Conservation (phyloP, 2,797 vertebrate genomes). For the Coranthus polyacanthus region DNA sequence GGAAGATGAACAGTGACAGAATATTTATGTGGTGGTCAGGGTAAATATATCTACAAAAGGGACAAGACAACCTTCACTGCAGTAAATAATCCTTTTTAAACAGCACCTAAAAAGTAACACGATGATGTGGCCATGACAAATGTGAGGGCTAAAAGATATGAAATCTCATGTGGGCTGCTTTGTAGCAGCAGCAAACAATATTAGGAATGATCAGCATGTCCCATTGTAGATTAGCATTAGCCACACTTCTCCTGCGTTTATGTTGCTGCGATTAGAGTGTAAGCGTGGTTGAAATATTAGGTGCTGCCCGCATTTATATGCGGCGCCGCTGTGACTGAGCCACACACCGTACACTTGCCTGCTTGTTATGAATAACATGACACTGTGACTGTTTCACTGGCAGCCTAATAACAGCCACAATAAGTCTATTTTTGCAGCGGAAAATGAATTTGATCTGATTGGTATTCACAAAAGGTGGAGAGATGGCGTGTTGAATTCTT, state of each 20-base stretch:
- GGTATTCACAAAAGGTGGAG: constrained; percentile 11
- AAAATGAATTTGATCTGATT: constrained; percentile 32
- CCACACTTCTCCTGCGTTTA: constrained; percentile 41
- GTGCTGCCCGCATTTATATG: constrained; percentile 32
- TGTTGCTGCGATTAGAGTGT: constrained; percentile 28
- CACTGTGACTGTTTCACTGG: constrained; percentile 32
- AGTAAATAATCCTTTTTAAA: constrained; percentile 55
- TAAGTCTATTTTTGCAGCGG: constrained; percentile 30
- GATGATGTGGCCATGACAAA: constrained; percentile 30
- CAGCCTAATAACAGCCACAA: constrained; percentile 39
- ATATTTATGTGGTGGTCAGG: constrained; percentile 45
- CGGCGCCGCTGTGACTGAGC: constrained; percentile 18
- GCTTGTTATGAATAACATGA: constrained; percentile 50
- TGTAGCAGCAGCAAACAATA: constrained; percentile 40
- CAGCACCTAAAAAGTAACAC: constrained; percentile 21
- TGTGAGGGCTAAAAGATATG: constrained; percentile 35
- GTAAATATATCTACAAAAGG: constrained; percentile 25
- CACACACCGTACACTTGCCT: constrained; percentile 11
- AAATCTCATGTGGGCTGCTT: constrained; percentile 41
- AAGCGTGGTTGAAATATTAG: constrained; percentile 13
- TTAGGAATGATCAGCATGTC: constrained; percentile 40
- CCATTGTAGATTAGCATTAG: constrained; percentile 58
- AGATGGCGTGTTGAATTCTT: constrained; percentile 19
- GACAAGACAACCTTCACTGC: constrained; percentile 36
- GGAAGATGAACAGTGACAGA: constrained; percentile 25